Evolutionary conservation across 2,888 invertebrate species (phyloP), one percentile per base, ranked within the genome.

Genomic region (Nudaria mundana): DNA sequence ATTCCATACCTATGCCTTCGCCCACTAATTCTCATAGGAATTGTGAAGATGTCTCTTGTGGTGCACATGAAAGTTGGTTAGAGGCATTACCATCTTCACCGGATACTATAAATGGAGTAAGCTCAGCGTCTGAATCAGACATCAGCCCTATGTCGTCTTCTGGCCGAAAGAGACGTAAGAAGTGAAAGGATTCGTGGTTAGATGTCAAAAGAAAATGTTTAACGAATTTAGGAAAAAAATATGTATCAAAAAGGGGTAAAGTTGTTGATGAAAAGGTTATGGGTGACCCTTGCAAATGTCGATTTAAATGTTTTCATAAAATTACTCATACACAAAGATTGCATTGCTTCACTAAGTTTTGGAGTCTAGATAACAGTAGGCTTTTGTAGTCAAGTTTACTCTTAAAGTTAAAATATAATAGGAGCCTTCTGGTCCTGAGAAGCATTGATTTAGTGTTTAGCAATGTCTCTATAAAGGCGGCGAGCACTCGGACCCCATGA

Each of bases 61-160:
- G 15, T 29, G 29, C 29, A 29, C 29, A 29, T 29, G 3, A 29
- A 12, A 14, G 16, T n/a, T 29, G 29, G 29, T 3, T 29, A 29
- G 26, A 25, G 26, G 26, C 12, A 5, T 25, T 16, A 29, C 14
- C 29, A 29, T 29, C 14, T 29, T 29, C 29, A n/a, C 14, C 29
- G 14, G 29, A 16, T 29, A 29, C 13, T 29, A 4, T 14, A 16
- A 29, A 14, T 29, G 29, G 13, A 29, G 29, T 29, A 29, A 29
- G 29, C 13, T 29, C 29, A n/a, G 8, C 10, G 16, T 29, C 29
- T 29, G 29, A 13, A 29, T 29, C 29, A 14, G 29, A 29, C 16
- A 29, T n/a, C n/a, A n/a, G 29, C 16, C 29, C 29, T 29, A 14
- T 29, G 29, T 16, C 29, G 14, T 29, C 29, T 25, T 12, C 29